Evolutionary conservation across 2,113 vertebrate genomes (phyloP).

Genomic region (Sprattus sprattus): DNA sequence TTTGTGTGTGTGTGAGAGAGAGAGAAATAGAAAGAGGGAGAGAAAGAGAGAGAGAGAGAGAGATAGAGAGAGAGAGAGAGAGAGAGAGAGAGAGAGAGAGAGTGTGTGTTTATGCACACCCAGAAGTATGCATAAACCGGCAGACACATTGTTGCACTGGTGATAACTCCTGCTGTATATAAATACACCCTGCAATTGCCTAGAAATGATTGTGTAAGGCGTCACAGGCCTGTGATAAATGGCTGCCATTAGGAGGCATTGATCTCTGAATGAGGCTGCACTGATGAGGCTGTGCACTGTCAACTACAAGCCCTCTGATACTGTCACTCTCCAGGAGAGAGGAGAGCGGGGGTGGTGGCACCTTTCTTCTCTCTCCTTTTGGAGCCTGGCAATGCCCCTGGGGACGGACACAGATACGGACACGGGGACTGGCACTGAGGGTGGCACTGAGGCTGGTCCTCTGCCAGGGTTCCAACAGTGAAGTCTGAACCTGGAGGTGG

Average conservation of each 20-base stretch:
- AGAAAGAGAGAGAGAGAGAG: not conserved
- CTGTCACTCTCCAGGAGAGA: not conserved
- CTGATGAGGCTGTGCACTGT: not conserved
- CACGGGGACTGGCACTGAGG: too few species aligned
- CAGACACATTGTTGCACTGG: not conserved
- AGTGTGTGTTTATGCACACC: not conserved
- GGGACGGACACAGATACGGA: too few species aligned
- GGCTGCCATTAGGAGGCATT: not conserved
- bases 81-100: slow-evolving; percentile 1
- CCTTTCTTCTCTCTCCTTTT: not conserved
- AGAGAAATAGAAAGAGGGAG: not conserved
- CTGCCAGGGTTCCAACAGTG: too few species aligned
- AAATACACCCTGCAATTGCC: not conserved
- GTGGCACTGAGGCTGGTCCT: too few species aligned
- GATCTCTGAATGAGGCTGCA: not conserved
- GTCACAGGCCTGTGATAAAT: not conserved
- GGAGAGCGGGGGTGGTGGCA: not conserved
- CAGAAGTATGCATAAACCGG: not conserved
- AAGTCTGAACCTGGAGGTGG: too few species aligned
- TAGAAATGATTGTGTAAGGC: not conserved
- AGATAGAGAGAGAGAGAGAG: not conserved
- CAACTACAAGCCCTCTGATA: not conserved
- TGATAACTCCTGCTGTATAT: not conserved
- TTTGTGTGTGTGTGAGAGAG: not conserved
- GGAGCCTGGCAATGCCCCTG: not conserved